Percentiles rank a stretch among this genome's conserved stretches.
phyloP scores from a whole-genome alignment of 2,888 invertebrate genomes.

The Iphiclides podalirius region DNA sequence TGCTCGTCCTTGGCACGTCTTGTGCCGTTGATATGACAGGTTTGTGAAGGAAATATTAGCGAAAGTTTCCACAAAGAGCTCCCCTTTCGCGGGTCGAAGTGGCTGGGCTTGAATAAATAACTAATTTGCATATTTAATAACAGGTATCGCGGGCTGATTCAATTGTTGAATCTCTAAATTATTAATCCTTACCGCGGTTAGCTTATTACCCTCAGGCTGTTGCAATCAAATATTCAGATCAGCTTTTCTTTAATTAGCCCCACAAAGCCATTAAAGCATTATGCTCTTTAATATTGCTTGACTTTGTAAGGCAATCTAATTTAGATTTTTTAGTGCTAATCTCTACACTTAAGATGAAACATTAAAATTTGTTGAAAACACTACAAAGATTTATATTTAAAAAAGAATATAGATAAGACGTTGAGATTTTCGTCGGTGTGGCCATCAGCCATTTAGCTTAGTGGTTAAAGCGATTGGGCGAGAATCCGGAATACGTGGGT shows the following conservation, averaged over 20 bases:
- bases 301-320: not conserved
- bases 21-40: slow-evolving; percentile 30
- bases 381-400: too few relatives aligned
- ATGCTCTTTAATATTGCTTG: not conserved
- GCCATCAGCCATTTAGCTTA: too few relatives aligned
- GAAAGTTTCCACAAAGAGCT: slow-evolving; percentile 39
- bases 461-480: too few relatives aligned
- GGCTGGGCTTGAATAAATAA: slow-evolving; percentile 71
- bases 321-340: not conserved
- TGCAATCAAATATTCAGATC: slow-evolving; percentile 67
- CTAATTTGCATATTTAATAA: slow-evolving; percentile 76
- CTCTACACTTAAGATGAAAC: too few relatives aligned
- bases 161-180: slow-evolving; percentile 67
- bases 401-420: too few relatives aligned
- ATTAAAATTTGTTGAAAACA: too few relatives aligned
- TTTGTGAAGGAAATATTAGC: slow-evolving; percentile 33
- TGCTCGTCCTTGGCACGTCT: not conserved
- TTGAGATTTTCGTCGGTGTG: too few relatives aligned
- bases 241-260: slow-evolving; percentile 58
- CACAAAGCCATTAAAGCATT: slow-evolving; percentile 27
- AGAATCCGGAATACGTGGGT: too few relatives aligned
- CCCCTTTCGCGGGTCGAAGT: slow-evolving; percentile 47
- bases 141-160: slow-evolving; percentile 65
- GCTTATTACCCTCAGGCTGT: slow-evolving; percentile 57
- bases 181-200: slow-evolving; percentile 55